A percentile compares a stretch with the other conserved stretches of the same genome.
Conservation (phyloP, 2,888 invertebrate genomes). For the Suillia variegata region DNA sequence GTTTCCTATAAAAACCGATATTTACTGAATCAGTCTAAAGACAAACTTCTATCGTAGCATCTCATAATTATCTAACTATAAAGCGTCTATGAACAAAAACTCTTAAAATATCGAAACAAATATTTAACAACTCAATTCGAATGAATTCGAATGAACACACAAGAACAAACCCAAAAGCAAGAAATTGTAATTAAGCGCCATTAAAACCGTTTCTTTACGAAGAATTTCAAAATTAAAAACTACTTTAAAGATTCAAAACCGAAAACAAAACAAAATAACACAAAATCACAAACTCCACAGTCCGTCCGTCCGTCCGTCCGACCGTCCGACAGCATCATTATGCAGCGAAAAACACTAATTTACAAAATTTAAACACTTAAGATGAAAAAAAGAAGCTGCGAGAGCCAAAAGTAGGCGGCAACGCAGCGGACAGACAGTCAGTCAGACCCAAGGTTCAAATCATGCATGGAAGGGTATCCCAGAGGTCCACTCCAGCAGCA, state of each 20-base stretch:
- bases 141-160: neutral
- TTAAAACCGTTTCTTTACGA: slow-evolving; percentile 13
- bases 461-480: slow-evolving; percentile 4
- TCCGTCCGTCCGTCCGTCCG: too few species aligned
- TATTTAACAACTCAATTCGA: slow-evolving; percentile 4
- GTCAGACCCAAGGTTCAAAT: neutral
- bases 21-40: too few species aligned
- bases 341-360: slow-evolving; percentile 37
- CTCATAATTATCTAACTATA: too few species aligned
- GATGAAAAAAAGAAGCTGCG: slow-evolving; percentile 28
- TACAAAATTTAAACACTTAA: slow-evolving; percentile 36
- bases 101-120: neutral
- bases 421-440: neutral
- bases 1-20: too few species aligned
- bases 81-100: too few species aligned
- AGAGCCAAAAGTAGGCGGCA: slow-evolving; percentile 31
- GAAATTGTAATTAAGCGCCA: slow-evolving; percentile 21
- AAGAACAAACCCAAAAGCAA: neutral
- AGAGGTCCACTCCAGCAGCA: slow-evolving; percentile 18
- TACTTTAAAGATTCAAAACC: neutral
- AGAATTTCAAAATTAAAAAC: slow-evolving; percentile 20
- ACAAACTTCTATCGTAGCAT: too few species aligned
- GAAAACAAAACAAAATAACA: too few species aligned
- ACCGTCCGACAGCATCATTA: slow-evolving; percentile 23
- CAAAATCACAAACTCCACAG: too few species aligned